These are phyloP conservation scores for Endotricha flammealis DNA, from an alignment of 2,888 invertebrate species.

Conservation along the genomic window DNA sequence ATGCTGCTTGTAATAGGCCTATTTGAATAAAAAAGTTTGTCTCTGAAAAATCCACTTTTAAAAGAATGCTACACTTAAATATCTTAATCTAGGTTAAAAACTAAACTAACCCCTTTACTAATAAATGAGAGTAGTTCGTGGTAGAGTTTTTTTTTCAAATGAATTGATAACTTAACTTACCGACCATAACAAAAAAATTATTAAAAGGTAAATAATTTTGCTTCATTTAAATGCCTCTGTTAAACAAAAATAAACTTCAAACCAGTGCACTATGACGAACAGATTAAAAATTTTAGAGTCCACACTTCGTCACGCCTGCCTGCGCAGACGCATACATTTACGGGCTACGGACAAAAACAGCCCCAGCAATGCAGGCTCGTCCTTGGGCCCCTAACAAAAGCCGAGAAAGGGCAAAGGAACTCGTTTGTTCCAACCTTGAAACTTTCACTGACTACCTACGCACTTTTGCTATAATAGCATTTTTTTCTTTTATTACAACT, in stretches of 20 bases:
- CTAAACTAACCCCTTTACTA: too few species aligned
- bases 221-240: too few species aligned
- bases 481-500: slow-evolving; percentile 10
- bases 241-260: slow-evolving; percentile 8
- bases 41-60: too few species aligned
- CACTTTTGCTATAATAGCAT: slow-evolving; percentile 39
- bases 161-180: too few species aligned
- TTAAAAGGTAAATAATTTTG: too few species aligned
- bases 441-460: slow-evolving; percentile 75
- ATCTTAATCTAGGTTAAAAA: too few species aligned
- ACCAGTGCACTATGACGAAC: slow-evolving; percentile 46
- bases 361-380: slow-evolving; percentile 68
- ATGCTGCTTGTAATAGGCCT: too few species aligned
- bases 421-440: slow-evolving; percentile 68
- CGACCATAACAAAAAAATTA: too few species aligned
- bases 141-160: too few species aligned
- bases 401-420: slow-evolving; percentile 76
- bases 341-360: slow-evolving; percentile 57
- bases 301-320: slow-evolving; percentile 55
- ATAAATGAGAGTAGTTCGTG: too few species aligned
- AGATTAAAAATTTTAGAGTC: slow-evolving; percentile 45
- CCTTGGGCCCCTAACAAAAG: slow-evolving; percentile 74
- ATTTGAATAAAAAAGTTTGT: too few species aligned
- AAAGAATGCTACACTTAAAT: too few species aligned
- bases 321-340: slow-evolving; percentile 73